A percentile compares a stretch with the other conserved stretches of the same genome.
Evolutionary conservation across 2,888 invertebrate species (phyloP).

Genomic region (Parapristionchus giblindavisi): DNA sequence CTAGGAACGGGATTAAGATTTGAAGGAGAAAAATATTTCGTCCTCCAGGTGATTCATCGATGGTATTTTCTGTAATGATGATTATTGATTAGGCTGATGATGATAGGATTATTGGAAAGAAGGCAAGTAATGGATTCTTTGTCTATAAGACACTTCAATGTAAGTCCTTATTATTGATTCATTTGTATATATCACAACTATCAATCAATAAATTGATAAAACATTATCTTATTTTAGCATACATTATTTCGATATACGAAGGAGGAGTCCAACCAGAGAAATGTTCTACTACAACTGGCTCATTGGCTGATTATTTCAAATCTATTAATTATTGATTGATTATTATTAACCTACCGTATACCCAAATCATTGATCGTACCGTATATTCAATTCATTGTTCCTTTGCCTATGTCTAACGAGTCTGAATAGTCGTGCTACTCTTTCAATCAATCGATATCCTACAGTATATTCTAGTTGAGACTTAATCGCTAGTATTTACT

Average conservation of each 20-base stretch:
- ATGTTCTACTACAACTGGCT: constrained; percentile 67
- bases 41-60: constrained; percentile 44
- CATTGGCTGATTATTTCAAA: constrained; percentile 69
- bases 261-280: constrained; percentile 69
- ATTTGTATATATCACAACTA: neutral
- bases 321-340: constrained; percentile 60
- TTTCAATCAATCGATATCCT: constrained; percentile 17
- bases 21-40: constrained; percentile 67
- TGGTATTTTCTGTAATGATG: neutral
- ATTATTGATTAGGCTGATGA: constrained; percentile 62
- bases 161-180: constrained; percentile 39
- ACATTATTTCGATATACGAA: constrained; percentile 68
- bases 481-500: too few species aligned
- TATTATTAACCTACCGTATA: neutral
- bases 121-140: constrained; percentile 68
- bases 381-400: constrained; percentile 4
- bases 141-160: constrained; percentile 68
- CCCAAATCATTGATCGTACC: neutral
- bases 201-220: neutral
- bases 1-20: constrained; percentile 64
- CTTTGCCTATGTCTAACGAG: neutral
- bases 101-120: constrained; percentile 69
- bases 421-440: constrained; percentile 12
- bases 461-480: neutral
- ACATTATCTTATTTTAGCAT: constrained; percentile 55